Percentiles rank a stretch among this genome's conserved stretches.
These are phyloP conservation scores for Drosophila grimshawi DNA, from an alignment of 1,140 invertebrate species.

Conservation along the genomic window DNA sequence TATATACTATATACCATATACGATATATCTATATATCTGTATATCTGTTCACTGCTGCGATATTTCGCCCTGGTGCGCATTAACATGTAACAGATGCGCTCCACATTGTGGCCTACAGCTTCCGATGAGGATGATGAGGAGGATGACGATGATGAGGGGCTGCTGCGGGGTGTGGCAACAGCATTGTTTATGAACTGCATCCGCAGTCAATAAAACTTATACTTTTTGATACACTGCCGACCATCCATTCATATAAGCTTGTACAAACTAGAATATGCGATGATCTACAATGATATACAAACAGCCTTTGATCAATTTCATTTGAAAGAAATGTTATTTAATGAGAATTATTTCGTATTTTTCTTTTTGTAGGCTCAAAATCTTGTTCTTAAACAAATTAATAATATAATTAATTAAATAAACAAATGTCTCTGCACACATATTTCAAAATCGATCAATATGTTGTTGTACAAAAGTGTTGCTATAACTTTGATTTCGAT, in stretches of 20 bases:
- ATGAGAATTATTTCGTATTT: not conserved
- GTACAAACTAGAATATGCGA: slow-evolving; percentile 21
- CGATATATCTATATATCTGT: slow-evolving; percentile 37
- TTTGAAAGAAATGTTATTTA: slow-evolving; percentile 1
- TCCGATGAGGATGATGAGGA: no score
- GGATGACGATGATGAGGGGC: not conserved
- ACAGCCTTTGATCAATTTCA: slow-evolving; percentile 61
- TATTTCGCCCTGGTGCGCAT: slow-evolving; percentile 60
- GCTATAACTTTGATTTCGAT: no score
- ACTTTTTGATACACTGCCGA: slow-evolving; percentile 75
- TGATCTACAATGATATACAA: slow-evolving; percentile 19
- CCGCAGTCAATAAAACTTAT: slow-evolving; percentile 82
- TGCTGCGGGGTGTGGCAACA: slow-evolving; percentile 21
- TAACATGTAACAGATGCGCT: slow-evolving; percentile 82
- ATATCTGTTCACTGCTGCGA: slow-evolving; percentile 30
- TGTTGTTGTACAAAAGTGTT: no score
- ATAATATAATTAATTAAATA: no score
- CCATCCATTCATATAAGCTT: slow-evolving; percentile 7
- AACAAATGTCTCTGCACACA: no score
- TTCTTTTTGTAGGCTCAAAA: no score
- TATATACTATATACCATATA: slow-evolving; percentile 9
- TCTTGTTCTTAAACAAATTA: no score
- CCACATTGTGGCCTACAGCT: slow-evolving; percentile 70
- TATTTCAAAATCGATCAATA: no score
- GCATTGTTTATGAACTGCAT: slow-evolving; percentile 80